Conservation (phyloP, 2,888 invertebrate genomes). For the Scrobipalpa costella region DNA sequence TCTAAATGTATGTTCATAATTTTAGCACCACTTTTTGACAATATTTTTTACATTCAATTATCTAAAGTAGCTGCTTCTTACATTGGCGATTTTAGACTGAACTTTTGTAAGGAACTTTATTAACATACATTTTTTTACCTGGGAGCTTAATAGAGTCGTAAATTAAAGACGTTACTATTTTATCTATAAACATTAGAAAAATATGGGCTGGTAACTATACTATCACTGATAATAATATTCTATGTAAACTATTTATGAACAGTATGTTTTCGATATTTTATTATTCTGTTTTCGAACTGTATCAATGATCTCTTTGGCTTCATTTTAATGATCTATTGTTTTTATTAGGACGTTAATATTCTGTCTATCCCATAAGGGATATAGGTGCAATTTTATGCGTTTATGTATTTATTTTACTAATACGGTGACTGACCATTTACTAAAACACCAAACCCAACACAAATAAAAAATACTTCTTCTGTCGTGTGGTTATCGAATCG, state of each 20-base stretch:
- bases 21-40: not conserved
- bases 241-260: not conserved
- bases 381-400: too few relatives aligned
- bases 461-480: too few relatives aligned
- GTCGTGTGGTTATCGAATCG: too few relatives aligned
- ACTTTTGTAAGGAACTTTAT: not conserved
- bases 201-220: constrained; percentile 22
- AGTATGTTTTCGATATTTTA: not conserved
- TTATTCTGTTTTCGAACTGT: constrained; percentile 25
- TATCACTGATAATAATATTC: constrained; percentile 3
- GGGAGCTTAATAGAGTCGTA: not conserved
- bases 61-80: constrained; percentile 4
- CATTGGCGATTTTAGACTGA: not conserved
- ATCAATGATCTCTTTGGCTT: constrained; percentile 50
- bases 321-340: constrained; percentile 36
- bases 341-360: too few relatives aligned
- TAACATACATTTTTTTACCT: not conserved
- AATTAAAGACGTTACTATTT: not conserved
- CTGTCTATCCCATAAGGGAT: too few relatives aligned
- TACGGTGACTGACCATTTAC: too few relatives aligned
- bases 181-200: not conserved
- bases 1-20: not conserved
- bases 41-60: not conserved
- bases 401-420: too few relatives aligned
- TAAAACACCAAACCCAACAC: too few relatives aligned